These are phyloP conservation scores for cattle (Bos taurus) DNA, from an alignment of 2,113 vertebrate genomes.

Conservation along the genomic window ARS-UCD2.0 NC_037337.1:93969001-93969500, in stretches of 20 bases:
- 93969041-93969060: neutral
- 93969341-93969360: neutral
- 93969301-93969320: neutral
- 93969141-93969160: neutral
- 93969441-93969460: neutral
- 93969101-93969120: neutral
- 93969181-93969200: neutral
- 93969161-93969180: neutral
- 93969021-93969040: neutral
- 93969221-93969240: accelerated
- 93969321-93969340: neutral
- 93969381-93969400: neutral
- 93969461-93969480: too few relatives aligned
- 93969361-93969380: neutral
- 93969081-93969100: neutral
- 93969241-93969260: accelerated
- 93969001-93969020: neutral
- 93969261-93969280: neutral
- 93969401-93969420: neutral
- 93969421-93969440: neutral
- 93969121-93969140: neutral
- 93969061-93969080: neutral
- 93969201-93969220: neutral
- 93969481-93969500: neutral
- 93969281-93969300: neutral